Base-by-base conservation (phyloP, 2,113 vertebrate species). In the Pelecanoides urinatrix region DNA sequence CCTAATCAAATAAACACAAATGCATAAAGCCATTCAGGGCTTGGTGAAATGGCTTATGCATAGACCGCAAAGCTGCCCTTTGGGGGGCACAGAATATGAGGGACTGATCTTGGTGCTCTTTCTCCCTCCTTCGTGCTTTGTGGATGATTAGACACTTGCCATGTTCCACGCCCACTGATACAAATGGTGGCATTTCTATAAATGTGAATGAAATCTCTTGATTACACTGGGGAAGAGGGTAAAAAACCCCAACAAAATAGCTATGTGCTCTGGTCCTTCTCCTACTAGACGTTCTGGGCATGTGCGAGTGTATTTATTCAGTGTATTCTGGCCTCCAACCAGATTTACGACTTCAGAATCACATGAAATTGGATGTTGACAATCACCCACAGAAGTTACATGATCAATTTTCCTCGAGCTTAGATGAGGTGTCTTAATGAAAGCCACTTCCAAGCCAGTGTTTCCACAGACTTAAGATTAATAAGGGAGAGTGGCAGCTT, bases 1-100 rank as follows among this genome's bases (percentile, higher is more conserved):
- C 56, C 73, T 94, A 90, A 86, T 76, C 78, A 82, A 94, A 97
- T 66, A 96, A 95, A 92, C 71, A 56, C 59, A 74, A 94, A 92
- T 27, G n/a, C 58, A 63, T 23, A 84, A 81, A 85, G 59, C 11
- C 63, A 83, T 80, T 76, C 38, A 78, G 88, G 78, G 38, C 44
- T 55, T 83, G 36, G 44, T 7, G 72, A 95, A 94, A 84, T 50
- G 2, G 61, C 55, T 95, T 78, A 53, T 2, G 2, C 8, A 3
- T 36, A 47, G 34, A 65, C 8, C 1, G 0, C 36, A 67, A 75
- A 80, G 11, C 13, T 55, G 27, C n/a, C 29, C 13, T 62, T 83
- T 58, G 16, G 10, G 8, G 8, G 42, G 6, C 18, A 72, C 11
- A 80, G 71, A 58, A 49, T 53, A 88, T 5, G 14, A 45, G 66